These are phyloP conservation scores for Poecilia wingei DNA, from an alignment of 2,797 vertebrate species.

Conservation along the genomic window DNA sequence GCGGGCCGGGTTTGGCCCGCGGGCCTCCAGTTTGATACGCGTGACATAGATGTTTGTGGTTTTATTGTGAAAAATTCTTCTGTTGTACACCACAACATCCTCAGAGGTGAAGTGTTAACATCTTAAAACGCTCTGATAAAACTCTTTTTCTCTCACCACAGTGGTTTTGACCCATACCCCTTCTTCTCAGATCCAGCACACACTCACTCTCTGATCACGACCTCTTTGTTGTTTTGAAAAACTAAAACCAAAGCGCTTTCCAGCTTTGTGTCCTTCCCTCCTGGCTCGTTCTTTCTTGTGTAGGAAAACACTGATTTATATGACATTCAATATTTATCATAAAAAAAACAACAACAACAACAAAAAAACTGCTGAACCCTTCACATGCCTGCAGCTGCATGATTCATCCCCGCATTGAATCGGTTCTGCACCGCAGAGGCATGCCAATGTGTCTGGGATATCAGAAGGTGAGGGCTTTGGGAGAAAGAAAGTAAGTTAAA, in stretches of 20 bases:
- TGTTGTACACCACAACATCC: background rate
- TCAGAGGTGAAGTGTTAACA: constrained; percentile 2
- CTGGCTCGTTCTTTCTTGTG: constrained; percentile 33
- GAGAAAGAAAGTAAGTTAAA: constrained; percentile 77
- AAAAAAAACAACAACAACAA: constrained; percentile 57
- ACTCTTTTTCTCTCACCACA: constrained; percentile 40
- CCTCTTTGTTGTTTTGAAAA: constrained; percentile 64
- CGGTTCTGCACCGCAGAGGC: constrained; percentile 75
- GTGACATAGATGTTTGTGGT: background rate
- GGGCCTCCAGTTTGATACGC: too few relatives aligned
- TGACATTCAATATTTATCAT: constrained; percentile 82
- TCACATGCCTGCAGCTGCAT: constrained; percentile 78
- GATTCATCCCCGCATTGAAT: constrained; percentile 78
- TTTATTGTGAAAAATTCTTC: background rate
- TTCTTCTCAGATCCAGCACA: constrained; percentile 49
- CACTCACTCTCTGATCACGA: constrained; percentile 38
- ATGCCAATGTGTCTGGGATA: constrained; percentile 84
- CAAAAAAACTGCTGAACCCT: constrained; percentile 51
- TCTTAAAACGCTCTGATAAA: constrained; percentile 25
- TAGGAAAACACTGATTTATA: constrained; percentile 80
- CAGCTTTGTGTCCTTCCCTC: constrained; percentile 40
- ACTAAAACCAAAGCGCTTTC: constrained; percentile 50
- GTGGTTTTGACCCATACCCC: constrained; percentile 69
- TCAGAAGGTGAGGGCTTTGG: constrained; percentile 77
- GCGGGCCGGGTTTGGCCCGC: too few relatives aligned